phyloP scores from a whole-genome alignment of 2,888 invertebrate species.

The Netelia virgata region DNA sequence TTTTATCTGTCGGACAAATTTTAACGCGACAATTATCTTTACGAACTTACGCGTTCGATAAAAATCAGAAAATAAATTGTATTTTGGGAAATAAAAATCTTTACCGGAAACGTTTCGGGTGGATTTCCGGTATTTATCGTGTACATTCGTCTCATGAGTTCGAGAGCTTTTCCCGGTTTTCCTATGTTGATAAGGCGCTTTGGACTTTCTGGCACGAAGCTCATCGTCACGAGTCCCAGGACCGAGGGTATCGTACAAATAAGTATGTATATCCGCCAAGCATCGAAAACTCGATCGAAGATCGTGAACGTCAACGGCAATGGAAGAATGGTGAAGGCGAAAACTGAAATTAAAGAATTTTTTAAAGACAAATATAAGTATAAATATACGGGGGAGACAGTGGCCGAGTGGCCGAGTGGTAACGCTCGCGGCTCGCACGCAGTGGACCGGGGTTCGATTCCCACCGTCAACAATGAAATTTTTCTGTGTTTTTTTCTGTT shows the following conservation, averaged over 20 bases:
- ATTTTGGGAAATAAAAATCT: not conserved
- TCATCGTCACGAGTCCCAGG: constrained; percentile 88
- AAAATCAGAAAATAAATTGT: too few relatives aligned
- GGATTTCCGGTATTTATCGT: constrained; percentile 88
- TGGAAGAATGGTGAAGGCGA: constrained; percentile 85
- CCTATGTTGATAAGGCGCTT: constrained; percentile 91
- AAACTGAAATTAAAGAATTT: constrained; percentile 78
- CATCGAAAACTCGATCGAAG: constrained; percentile 79
- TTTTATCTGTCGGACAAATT: constrained; percentile 83
- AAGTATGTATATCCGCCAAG: constrained; percentile 86
- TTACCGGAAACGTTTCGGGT: constrained; percentile 89
- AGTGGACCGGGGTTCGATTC: too few relatives aligned
- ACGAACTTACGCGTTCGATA: not conserved
- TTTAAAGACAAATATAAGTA: too few relatives aligned
- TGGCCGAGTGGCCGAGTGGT: too few relatives aligned
- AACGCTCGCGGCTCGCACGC: too few relatives aligned
- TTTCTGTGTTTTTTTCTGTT: too few relatives aligned
- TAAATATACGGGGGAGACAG: too few relatives aligned
- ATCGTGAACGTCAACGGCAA: constrained; percentile 77
- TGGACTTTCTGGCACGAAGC: constrained; percentile 91
- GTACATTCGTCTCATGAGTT: constrained; percentile 89
- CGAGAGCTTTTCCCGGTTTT: constrained; percentile 88
- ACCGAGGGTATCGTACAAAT: constrained; percentile 88
- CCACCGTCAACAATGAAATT: too few relatives aligned
- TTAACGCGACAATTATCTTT: constrained; percentile 64